Evolutionary conservation across 2,113 vertebrate genomes (phyloP).

Genomic region (Salvelinus sp.): DNA sequence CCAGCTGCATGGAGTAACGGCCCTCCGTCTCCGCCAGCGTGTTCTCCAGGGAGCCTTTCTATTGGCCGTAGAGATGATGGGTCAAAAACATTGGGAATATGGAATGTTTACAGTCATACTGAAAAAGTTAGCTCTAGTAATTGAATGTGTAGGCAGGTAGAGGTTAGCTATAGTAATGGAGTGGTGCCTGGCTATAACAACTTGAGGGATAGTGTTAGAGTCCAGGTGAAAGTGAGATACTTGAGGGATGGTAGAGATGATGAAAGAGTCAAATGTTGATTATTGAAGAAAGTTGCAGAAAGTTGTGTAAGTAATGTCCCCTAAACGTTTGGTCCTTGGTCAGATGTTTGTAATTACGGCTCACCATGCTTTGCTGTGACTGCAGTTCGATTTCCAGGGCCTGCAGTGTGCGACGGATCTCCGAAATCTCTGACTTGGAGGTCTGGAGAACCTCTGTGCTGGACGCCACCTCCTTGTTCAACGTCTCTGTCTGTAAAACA

Average conservation of each 20-base stretch:
- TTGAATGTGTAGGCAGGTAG: neutral
- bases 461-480: conserved; percentile 77
- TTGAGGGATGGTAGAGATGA: no score
- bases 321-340: neutral
- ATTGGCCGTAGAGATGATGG: no score
- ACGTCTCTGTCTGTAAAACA: conserved; percentile 70
- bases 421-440: conserved; percentile 76
- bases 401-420: conserved; percentile 79
- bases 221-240: no score
- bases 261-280: no score
- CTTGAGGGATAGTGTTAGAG: neutral
- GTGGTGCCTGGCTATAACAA: neutral
- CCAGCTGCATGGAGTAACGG: no score
- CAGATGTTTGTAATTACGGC: neutral
- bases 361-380: conserved; percentile 86
- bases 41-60: no score
- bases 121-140: neutral
- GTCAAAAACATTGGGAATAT: neutral
- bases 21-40: no score
- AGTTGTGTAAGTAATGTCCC: neutral
- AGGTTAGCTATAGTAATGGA: neutral
- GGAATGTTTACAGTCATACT: neutral
- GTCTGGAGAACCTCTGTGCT: conserved; percentile 74
- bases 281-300: no score
- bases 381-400: conserved; percentile 85